These are phyloP conservation scores for Aphidius gifuensis DNA, from an alignment of 1,140 invertebrate genomes.

Conservation along the genomic window DNA sequence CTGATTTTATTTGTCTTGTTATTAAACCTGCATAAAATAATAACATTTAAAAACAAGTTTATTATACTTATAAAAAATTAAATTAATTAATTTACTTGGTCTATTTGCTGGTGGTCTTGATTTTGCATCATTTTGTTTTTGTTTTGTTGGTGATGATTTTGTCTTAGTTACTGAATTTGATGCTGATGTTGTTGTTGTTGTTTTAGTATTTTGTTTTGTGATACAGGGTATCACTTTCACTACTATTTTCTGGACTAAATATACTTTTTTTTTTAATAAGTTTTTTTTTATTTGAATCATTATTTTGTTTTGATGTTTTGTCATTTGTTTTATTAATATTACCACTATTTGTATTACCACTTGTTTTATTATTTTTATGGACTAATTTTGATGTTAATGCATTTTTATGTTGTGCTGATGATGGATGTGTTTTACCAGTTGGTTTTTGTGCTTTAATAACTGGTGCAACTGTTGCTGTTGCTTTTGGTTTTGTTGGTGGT, in stretches of 20 bases:
- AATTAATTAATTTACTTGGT: conserved; percentile 36
- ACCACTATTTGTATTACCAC: conserved; percentile 34
- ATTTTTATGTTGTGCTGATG: conserved; percentile 44
- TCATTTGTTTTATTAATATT: conserved; percentile 33
- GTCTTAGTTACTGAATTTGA: conserved; percentile 27
- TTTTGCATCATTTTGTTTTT: conserved; percentile 43
- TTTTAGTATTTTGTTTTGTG: conserved; percentile 31
- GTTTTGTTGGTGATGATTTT: conserved; percentile 36
- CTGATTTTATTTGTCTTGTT: conserved; percentile 42
- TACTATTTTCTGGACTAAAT: conserved; percentile 78
- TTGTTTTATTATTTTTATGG: conserved; percentile 42
- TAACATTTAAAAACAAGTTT: not conserved
- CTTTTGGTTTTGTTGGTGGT: conserved; percentile 58
- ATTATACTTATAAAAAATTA: conserved; percentile 22
- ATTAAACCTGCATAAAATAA: conserved; percentile 25
- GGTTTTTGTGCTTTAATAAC: conserved; percentile 50
- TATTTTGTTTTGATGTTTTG: conserved; percentile 44
- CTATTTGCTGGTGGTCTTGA: conserved; percentile 37
- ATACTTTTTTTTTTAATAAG: conserved; percentile 73
- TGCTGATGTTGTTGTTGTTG: conserved; percentile 33
- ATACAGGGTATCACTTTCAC: conserved; percentile 63
- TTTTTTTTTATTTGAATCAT: conserved; percentile 54
- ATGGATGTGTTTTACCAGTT: conserved; percentile 35
- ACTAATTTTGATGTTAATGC: conserved; percentile 33
- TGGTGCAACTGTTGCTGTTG: conserved; percentile 53